These are phyloP conservation scores for Idris sp. DNA, from an alignment of 1,140 invertebrate genomes.

Conservation along the genomic window DNA sequence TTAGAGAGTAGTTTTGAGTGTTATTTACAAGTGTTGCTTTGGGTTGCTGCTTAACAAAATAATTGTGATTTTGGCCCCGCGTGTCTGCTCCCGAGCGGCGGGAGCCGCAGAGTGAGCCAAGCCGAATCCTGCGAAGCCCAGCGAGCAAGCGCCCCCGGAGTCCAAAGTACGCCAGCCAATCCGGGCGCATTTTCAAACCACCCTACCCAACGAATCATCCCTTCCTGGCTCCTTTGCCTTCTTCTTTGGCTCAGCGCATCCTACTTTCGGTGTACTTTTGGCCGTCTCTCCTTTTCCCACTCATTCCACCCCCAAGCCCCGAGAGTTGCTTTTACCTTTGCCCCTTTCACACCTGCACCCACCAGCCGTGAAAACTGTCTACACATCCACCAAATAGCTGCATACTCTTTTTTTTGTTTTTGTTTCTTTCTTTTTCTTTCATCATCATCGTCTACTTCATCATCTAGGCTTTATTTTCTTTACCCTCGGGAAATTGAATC, in stretches of 20 bases:
- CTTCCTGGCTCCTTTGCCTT: constrained; percentile 11
- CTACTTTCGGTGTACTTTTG: constrained; percentile 15
- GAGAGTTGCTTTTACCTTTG: constrained; percentile 4
- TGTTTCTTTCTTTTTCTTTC: too few relatives aligned
- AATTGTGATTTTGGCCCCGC: constrained; percentile 75
- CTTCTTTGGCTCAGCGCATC: constrained; percentile 25
- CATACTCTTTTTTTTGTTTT: too few relatives aligned
- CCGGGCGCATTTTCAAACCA: constrained; percentile 28
- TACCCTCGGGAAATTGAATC: too few relatives aligned
- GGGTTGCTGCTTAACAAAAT: constrained; percentile 74
- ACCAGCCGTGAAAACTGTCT: constrained; percentile 46
- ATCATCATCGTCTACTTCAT: too few relatives aligned
- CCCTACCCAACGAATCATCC: constrained; percentile 7
- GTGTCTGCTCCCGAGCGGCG: constrained; percentile 79
- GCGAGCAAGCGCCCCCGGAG: constrained; percentile 42
- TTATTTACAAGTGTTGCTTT: constrained; percentile 74
- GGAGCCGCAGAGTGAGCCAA: constrained; percentile 79
- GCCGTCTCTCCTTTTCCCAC: constrained; percentile 21
- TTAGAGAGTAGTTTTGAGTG: constrained; percentile 71
- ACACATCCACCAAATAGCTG: constrained; percentile 32
- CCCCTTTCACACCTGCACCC: constrained; percentile 46
- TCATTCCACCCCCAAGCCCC: constrained; percentile 8
- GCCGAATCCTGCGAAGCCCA: constrained; percentile 51
- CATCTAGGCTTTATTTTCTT: too few relatives aligned
- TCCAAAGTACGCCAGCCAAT: constrained; percentile 48